Base-by-base conservation (phyloP, 2,113 vertebrate genomes). In the Marmota flaviventris region DNA sequence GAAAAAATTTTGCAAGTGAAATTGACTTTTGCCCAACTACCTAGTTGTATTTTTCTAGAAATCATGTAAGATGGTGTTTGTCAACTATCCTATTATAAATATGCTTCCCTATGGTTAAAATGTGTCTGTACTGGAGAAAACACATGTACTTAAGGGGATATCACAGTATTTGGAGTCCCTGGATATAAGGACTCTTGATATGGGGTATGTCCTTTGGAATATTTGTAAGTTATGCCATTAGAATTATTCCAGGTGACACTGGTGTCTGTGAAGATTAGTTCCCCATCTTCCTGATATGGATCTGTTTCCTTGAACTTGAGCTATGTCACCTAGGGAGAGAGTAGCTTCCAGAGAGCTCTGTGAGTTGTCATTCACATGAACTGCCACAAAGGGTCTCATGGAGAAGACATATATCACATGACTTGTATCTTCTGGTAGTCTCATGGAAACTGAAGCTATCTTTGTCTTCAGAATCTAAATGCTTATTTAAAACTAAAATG, bases 1-100 rank as follows among this genome's bases (percentile, higher is more conserved):
- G 84, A 90, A 93, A 88, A 13, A 32, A 20, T 58, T 45, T 82
- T 69, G 24, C n/a, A 67, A 56, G n/a, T 90, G 39, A 95, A 91
- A 82, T 9, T 91, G 77, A 94, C 37, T 94, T 91, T 56, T 72
- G n/a, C 11, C 65, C 94, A 73, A 85, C 32, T 32, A 42, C 37
- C 12, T 77, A 51, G 24, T 5, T 92, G 72, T 97, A 29, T 45
- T 73, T 34, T 69, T 32, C 24, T 51, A 72, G 58, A 82, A 89
- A 89, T 11, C 37, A 92, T 63, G 1, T 85, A 61, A 91, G 4
- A 53, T 29, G 25, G 0, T 73, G 17, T 63, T 18, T 89, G 42
- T 72, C 70, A 89, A n/a, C 17, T 77, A 29, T 89, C 89, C 69
- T 79, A 85, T 39, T 56, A 56, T 61, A 69, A 85, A 94, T 82